These are phyloP conservation scores for fruit fly (Drosophila melanogaster) DNA, from an alignment of 1,140 invertebrate genomes.

Conservation along the genomic window DNA sequence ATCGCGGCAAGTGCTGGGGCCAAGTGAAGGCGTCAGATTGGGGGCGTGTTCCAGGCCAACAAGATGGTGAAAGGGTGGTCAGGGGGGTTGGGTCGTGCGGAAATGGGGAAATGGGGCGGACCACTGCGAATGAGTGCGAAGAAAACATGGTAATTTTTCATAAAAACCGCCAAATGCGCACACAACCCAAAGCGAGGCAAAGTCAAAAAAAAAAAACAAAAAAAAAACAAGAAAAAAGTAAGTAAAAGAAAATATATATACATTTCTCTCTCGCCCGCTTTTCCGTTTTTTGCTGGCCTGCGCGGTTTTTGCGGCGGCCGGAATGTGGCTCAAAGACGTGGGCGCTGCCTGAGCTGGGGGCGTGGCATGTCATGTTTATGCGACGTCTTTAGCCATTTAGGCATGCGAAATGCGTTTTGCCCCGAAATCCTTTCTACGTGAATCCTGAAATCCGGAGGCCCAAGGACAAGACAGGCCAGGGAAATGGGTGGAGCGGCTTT, in stretches of 20 bases:
- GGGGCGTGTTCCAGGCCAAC: slow-evolving; percentile 30
- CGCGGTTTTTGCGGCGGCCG: slow-evolving; percentile 43
- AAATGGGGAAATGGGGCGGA: background rate
- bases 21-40: slow-evolving; percentile 35
- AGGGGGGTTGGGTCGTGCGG: background rate
- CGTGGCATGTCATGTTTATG: slow-evolving; percentile 76
- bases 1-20: slow-evolving; percentile 35
- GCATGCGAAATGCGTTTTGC: slow-evolving; percentile 77
- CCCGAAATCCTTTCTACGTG: slow-evolving; percentile 78
- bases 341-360: slow-evolving; percentile 38
- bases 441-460: slow-evolving; percentile 51
- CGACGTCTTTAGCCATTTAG: slow-evolving; percentile 81
- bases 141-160: slow-evolving; percentile 83
- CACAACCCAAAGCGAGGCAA: slow-evolving; percentile 69
- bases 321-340: slow-evolving; percentile 70
- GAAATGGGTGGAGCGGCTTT: slow-evolving; percentile 25
- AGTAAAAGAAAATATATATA: slow-evolving; percentile 31
- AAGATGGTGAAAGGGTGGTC: background rate
- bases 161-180: slow-evolving; percentile 82
- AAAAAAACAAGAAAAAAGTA: slow-evolving; percentile 50
- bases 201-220: slow-evolving; percentile 60
- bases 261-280: slow-evolving; percentile 44
- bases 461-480: slow-evolving; percentile 57
- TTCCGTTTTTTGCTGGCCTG: slow-evolving; percentile 42
- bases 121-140: slow-evolving; percentile 71